A percentile compares a stretch with the other conserved stretches of the same genome.
Conservation (phyloP, 2,888 invertebrate species). For the Muschampia staudingeri region DNA sequence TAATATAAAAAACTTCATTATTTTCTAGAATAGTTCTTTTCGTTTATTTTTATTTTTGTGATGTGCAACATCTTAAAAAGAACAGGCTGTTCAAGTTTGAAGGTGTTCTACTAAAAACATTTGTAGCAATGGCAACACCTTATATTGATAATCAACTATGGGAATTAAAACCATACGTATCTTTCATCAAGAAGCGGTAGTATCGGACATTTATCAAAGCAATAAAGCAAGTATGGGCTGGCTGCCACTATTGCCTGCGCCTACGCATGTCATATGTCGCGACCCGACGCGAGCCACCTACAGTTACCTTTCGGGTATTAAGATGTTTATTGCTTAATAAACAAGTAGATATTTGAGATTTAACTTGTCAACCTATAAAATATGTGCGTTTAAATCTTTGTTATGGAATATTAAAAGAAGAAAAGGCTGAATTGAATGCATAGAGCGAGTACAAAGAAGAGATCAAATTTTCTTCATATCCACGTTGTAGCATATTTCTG, state of each 20-base stretch:
- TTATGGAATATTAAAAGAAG: neutral
- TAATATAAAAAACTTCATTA: no score
- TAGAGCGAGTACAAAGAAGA: no score
- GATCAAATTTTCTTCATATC: no score
- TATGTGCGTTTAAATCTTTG: neutral
- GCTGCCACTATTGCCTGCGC: slow-evolving; percentile 67
- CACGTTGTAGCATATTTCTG: no score
- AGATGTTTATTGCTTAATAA: slow-evolving; percentile 40
- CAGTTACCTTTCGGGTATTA: slow-evolving; percentile 18
- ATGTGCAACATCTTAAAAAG: neutral
- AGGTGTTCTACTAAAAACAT: neutral
- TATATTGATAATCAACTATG: slow-evolving; percentile 13
- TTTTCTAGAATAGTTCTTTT: no score
- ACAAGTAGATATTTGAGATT: slow-evolving; percentile 23
- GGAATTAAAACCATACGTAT: neutral
- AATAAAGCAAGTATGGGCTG: slow-evolving; percentile 75
- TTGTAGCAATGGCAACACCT: neutral
- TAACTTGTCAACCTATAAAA: neutral
- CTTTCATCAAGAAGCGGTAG: slow-evolving; percentile 71
- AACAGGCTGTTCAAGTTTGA: neutral
- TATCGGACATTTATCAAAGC: slow-evolving; percentile 70
- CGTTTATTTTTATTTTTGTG: neutral
- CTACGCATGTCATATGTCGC: slow-evolving; percentile 81
- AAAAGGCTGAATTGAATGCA: no score
- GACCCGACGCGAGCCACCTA: slow-evolving; percentile 42